Percentiles rank a stretch among this genome's conserved stretches.
Conservation (phyloP, 2,797 vertebrate genomes). For the Pantherophis alleghaniensis region DNA sequence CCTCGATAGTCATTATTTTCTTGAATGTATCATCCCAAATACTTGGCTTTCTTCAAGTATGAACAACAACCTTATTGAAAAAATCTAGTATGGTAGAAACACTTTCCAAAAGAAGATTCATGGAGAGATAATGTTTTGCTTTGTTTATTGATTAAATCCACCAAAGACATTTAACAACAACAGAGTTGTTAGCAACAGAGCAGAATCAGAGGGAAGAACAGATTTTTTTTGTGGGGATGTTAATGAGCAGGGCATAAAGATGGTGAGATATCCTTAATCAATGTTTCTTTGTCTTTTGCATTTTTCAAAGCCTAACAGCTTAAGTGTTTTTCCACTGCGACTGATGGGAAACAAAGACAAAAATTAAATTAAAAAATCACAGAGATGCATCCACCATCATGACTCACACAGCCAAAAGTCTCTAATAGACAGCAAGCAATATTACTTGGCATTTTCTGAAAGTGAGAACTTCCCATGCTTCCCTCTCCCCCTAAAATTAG, state of each 20-base stretch:
- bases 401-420: background rate
- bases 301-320: background rate
- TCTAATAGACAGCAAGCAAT: background rate
- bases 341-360: constrained; percentile 23
- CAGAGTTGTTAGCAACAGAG: background rate
- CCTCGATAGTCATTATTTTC: background rate
- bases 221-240: background rate
- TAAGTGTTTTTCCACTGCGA: background rate
- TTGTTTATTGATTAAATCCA: background rate
- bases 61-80: background rate
- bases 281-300: constrained; percentile 15
- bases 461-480: background rate
- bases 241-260: background rate
- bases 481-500: background rate
- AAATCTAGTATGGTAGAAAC: background rate
- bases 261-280: background rate
- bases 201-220: background rate
- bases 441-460: background rate
- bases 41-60: background rate
- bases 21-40: background rate
- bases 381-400: background rate
- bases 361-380: background rate
- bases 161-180: background rate
- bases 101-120: background rate
- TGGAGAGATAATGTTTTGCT: background rate